phyloP scores from a whole-genome alignment of 2,797 vertebrate genomes.

The Sardinella longiceps region DNA sequence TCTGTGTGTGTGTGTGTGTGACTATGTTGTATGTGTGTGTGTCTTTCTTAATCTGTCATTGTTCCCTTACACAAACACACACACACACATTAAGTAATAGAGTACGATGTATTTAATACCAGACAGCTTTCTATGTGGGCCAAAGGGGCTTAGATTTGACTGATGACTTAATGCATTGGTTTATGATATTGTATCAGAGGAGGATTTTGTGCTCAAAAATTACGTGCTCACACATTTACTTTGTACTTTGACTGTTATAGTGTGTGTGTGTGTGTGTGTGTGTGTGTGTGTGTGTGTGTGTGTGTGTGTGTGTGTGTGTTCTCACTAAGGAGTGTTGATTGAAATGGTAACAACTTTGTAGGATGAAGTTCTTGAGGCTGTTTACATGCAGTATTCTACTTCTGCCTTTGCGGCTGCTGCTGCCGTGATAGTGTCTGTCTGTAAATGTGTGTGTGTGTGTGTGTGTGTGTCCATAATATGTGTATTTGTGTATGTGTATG shows the following conservation, averaged over 20 bases:
- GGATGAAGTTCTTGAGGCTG: constrained; percentile 36
- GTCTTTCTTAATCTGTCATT: no score
- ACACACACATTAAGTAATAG: no score
- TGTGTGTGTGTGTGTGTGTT: constrained; percentile 27
- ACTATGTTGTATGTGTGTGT: no score
- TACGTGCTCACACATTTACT: neutral
- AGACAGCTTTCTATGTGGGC: no score
- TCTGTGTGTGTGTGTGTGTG: no score
- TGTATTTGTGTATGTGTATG: no score
- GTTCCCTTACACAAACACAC: no score
- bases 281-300: neutral
- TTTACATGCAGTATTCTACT: neutral
- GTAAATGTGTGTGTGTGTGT: neutral
- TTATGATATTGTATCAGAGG: neutral
- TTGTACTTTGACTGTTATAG: neutral
- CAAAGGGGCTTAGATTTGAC: neutral
- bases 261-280: neutral
- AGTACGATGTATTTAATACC: no score
- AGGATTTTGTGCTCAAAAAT: neutral
- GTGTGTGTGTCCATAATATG: neutral
- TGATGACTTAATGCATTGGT: neutral
- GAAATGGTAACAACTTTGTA: constrained; percentile 45
- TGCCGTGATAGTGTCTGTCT: neutral
- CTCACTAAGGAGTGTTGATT: constrained; percentile 48
- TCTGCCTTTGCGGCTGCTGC: neutral